Evolutionary conservation across 2,113 vertebrate species (phyloP), one percentile per base, ranked within the genome.

Genomic region (Oxyura jamaicensis): DNA sequence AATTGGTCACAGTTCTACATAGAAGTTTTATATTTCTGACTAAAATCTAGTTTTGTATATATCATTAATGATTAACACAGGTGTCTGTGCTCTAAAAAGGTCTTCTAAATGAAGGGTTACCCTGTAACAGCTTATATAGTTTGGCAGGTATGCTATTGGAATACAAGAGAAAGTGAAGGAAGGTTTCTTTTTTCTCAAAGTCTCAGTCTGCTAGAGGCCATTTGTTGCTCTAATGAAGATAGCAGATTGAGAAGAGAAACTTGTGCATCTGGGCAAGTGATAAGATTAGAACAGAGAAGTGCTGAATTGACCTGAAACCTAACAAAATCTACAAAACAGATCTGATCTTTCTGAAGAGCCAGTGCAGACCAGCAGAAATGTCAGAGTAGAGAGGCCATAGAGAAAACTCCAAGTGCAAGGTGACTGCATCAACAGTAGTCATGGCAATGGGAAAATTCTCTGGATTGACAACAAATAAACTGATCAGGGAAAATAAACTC

Each of bases 391-490:
- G 55, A 33, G 68, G 73, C 69, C 65, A 83, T 13, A 42, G 59
- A 86, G 63, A 71, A 92, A 92, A 83, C 52, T 36, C 62, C 41
- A 72, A 71, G 41, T 46, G 63, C 53, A 77, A 73, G 74, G 67
- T 55, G 63, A 90, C 63, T 88, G 55, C 36, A 86, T 55, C 94
- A 90, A 1, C 50, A 71, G 55, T 87, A 90, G 67, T 86, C 82
- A 71, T 22, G 79, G 90, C 76, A 91, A 67, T 56, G 62, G 46
- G 67, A 82, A 86, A 88, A 77, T 36, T 85, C 73, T 81, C 55
- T 88, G 55, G 50, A 83, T 18, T 79, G 72, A 93, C 88, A 93
- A 86, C 79, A 96, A 94, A 93, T 81, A 75, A 92, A 56, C 60
- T 7, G 4, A 79, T 53, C 1, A 3, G 77, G 71, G 41, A 87